Evolutionary conservation across 2,888 invertebrate species (phyloP), one percentile per base, ranked within the genome.

Genomic region (Drosophila maculinotata): DNA sequence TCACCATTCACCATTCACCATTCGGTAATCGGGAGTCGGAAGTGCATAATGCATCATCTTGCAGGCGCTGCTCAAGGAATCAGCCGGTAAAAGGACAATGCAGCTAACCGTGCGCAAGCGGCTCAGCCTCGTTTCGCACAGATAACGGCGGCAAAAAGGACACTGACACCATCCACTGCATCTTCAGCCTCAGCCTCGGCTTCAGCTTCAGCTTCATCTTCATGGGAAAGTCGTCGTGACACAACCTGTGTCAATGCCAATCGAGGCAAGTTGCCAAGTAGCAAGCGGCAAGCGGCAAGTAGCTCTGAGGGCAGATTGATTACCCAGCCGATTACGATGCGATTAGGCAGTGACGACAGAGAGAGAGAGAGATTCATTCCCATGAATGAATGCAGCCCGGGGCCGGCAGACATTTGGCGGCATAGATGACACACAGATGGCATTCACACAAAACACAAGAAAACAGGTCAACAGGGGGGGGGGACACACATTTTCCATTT

Each of bases 131-230:
- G 44, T 79, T 39, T 72, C 73, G 60, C 76, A 64, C 60, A 81
- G 85, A 88, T 87, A 88, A 78, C 78, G 89, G 87, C 89, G 83
- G 88, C 73, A 86, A 89, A 89, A 89, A 88, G 89, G 89, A 89
- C 89, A 72, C 64, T 49, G 59, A 10, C 47, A 52, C 47, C 53
- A 77, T 58, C 30, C 26, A 20, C 14, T 9, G 20, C n/a, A n/a
- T n/a, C n/a, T n/a, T n/a, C n/a, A n/a, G n/a, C n/a, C n/a, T n/a
- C n/a, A n/a, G n/a, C n/a, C n/a, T n/a, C n/a, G n/a, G n/a, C n/a
- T n/a, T n/a, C n/a, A n/a, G n/a, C n/a, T n/a, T n/a, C n/a, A n/a
- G 20, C 7, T 54, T 54, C 56, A 59, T 53, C 7, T 62, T 23
- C 59, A 74, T 81, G 84, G 77, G 68, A 79, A 76, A 65, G 60